Base-by-base conservation (phyloP, 2,113 vertebrate genomes). In the Helogale parvula region DNA sequence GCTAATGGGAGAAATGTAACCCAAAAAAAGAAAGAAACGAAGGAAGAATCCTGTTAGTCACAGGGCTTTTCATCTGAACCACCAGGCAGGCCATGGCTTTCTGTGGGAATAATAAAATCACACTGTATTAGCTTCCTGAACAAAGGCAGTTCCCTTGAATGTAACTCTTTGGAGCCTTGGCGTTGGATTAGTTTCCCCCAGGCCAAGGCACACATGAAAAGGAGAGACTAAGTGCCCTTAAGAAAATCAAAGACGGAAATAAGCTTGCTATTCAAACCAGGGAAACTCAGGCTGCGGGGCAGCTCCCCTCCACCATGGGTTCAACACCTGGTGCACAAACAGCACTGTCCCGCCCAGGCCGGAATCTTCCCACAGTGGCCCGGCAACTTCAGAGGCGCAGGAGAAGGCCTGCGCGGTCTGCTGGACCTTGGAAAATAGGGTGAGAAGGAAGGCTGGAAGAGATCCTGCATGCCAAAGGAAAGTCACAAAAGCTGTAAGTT, bases 41-140 rank as follows among this genome's bases (percentile, higher is more conserved):
- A 94, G 88, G 88, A 96, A 92, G 94, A 98, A 97, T 96, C 97
- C 96, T 94, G 88, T 97, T 97, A 95, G 97, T 97, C 97, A 98
- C 92, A 97, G 97, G 93, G 97, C 96, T 97, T 96, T 97, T 89
- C 90, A 83, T 96, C 41, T 16, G 60, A 92, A 68, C 68, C 95
- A 15, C 69, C 47, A 80, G 92, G 60, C 87, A 79, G 74, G 45
- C 90, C 31, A 74, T 86, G 47, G 90, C 89, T 91, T 88, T 96
- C 96, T 83, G 69, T 7, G 50, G 38, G 90, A 94, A 96, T 76
- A 97, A 90, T 83, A 50, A 93, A 88, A 91, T 65, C 88, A 74
- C 79, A 68, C 84, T 68, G 4, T 60, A 90, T 76, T 68, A 84
- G 80, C 71, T 47, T 77, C 76, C 65, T 96, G 71, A 77, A 97